These are phyloP conservation scores for Oncorhynchus tshawytscha DNA, from an alignment of 2,113 vertebrate genomes.

Conservation along the genomic window DNA sequence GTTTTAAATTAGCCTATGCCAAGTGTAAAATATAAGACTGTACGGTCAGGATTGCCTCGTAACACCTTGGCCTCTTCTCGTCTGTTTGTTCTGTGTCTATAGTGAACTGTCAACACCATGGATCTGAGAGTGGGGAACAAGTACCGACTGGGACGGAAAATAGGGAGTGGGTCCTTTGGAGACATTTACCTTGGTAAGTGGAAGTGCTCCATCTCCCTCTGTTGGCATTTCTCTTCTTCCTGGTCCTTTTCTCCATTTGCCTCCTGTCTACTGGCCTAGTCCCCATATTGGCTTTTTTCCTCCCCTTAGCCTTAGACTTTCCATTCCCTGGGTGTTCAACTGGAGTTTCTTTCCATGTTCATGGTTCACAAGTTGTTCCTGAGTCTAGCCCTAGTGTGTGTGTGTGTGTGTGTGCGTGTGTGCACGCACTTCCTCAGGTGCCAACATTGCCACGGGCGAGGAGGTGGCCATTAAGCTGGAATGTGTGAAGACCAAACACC, in stretches of 20 bases:
- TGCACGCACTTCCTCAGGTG: conserved; percentile 73
- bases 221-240: not conserved
- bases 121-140: conserved; percentile 97
- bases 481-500: conserved; percentile 98
- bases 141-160: conserved; percentile 93
- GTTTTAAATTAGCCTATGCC: not conserved
- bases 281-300: not conserved
- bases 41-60: not conserved
- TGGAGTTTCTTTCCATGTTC: conserved; percentile 25
- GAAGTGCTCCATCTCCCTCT: not conserved
- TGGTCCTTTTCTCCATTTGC: not conserved
- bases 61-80: not conserved
- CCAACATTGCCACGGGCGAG: conserved; percentile 95
- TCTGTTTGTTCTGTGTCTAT: conserved; percentile 29
- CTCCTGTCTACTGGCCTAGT: not conserved
- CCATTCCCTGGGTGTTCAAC: not conserved
- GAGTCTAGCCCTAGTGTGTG: not conserved
- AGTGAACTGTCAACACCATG: conserved; percentile 75
- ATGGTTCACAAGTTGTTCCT: not conserved
- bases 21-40: no score
- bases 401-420: conserved; percentile 1
- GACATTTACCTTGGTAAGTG: conserved; percentile 92
- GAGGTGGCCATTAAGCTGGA: conserved; percentile 97
- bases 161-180: conserved; percentile 93
- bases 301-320: not conserved